Conservation (phyloP, 2,888 invertebrate species). For the Lutraria lutraria region DNA sequence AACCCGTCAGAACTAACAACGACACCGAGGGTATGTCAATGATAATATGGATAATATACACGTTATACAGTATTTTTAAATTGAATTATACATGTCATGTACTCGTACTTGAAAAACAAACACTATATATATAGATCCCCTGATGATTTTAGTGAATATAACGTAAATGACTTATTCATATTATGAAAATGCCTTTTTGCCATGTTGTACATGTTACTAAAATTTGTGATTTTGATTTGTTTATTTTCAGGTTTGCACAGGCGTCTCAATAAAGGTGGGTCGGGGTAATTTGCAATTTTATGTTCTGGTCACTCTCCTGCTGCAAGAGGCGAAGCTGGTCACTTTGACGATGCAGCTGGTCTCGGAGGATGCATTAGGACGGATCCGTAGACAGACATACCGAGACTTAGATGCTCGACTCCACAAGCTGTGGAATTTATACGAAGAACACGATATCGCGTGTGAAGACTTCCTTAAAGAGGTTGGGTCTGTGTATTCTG, state of each 20-base stretch:
- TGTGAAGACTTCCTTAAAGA: neutral
- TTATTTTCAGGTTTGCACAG: too few species aligned
- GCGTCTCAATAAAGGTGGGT: neutral
- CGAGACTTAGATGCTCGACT: neutral
- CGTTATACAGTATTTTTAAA: too few species aligned
- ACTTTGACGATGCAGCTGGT: neutral
- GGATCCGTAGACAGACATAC: neutral
- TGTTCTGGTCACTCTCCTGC: neutral
- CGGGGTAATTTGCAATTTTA: neutral
- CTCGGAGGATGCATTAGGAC: neutral
- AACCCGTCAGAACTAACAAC: constrained; percentile 2
- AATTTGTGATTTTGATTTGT: too few species aligned
- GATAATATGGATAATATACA: too few species aligned
- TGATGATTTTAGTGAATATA: too few species aligned
- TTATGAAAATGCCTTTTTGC: too few species aligned
- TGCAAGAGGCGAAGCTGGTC: neutral
- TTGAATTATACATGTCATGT: too few species aligned
- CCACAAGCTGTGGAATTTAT: neutral
- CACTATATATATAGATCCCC: too few species aligned
- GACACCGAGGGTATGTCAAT: neutral
- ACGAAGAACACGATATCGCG: neutral
- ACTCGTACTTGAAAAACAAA: too few species aligned
- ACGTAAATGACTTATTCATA: too few species aligned
- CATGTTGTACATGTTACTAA: too few species aligned
- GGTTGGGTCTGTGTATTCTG: too few species aligned